Conservation (phyloP, 2,888 invertebrate genomes). For the Cryptus viduatorius region DNA sequence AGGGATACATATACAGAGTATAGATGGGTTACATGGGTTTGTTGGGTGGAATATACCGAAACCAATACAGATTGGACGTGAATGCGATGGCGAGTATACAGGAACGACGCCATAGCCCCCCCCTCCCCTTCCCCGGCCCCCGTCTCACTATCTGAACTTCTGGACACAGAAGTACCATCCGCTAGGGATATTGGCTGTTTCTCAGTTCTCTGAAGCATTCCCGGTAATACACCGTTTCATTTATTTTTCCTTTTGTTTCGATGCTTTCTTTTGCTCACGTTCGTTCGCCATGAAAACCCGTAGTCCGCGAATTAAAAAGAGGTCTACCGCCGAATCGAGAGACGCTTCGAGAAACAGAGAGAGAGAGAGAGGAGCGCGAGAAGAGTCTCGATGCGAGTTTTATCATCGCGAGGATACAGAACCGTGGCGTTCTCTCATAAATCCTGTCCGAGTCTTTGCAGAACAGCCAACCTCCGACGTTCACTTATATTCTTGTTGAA, state of each 20-base stretch:
- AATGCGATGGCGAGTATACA: slow-evolving; percentile 23
- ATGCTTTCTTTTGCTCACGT: neutral
- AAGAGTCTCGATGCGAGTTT: slow-evolving; percentile 7
- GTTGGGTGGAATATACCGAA: slow-evolving; percentile 27
- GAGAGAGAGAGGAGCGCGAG: neutral
- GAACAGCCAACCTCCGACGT: slow-evolving; percentile 3
- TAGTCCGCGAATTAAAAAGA: slow-evolving; percentile 21
- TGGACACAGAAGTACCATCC: slow-evolving; percentile 2
- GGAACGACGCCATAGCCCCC: neutral
- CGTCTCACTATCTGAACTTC: neutral
- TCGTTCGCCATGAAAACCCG: neutral
- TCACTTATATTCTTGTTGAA: slow-evolving; percentile 17
- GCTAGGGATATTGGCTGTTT: slow-evolving; percentile 5
- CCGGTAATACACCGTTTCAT: slow-evolving; percentile 6
- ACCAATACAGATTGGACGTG: slow-evolving; percentile 35
- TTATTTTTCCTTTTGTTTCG: neutral
- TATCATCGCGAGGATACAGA: slow-evolving; percentile 22
- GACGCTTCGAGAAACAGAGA: neutral
- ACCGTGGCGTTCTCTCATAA: slow-evolving; percentile 26
- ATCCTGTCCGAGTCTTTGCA: slow-evolving; percentile 4
- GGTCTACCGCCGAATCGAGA: slow-evolving; percentile 12
- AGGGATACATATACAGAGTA: slow-evolving; percentile 1
- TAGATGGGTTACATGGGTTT: slow-evolving; percentile 27
- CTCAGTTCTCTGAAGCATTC: slow-evolving; percentile 12
- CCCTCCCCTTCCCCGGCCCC: neutral